phyloP scores from a whole-genome alignment of 2,113 vertebrate species.

The Electrona antarctica region DNA sequence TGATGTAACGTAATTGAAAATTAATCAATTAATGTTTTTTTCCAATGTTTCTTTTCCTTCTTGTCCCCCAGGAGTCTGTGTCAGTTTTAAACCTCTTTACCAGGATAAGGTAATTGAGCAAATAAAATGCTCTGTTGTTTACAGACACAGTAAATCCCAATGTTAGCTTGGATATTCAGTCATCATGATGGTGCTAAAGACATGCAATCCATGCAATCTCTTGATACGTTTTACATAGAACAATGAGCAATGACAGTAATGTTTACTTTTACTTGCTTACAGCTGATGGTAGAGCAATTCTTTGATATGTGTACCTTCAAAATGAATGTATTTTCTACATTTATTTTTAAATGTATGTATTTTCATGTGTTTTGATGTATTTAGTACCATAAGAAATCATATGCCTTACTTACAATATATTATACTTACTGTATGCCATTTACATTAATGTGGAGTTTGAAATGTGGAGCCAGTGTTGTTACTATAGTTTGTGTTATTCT shows the following conservation, averaged over 20 bases:
- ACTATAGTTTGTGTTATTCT: constrained; percentile 43
- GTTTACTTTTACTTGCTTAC: constrained; percentile 1
- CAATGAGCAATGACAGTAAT: constrained; percentile 2
- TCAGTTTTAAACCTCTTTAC: constrained; percentile 79
- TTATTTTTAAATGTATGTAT: constrained; percentile 4
- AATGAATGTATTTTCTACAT: constrained; percentile 31
- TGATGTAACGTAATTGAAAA: too few species aligned
- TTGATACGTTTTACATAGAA: constrained; percentile 20
- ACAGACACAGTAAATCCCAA: neutral
- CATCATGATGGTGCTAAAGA: constrained; percentile 41
- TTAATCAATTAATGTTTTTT: neutral
- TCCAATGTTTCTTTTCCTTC: constrained; percentile 11
- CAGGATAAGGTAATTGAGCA: constrained; percentile 66
- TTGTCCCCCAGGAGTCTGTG: constrained; percentile 68
- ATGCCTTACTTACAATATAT: constrained; percentile 22
- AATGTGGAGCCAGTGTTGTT: constrained; percentile 1
- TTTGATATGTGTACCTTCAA: constrained; percentile 11
- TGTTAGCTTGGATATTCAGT: constrained; percentile 11
- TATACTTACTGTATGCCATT: constrained; percentile 7
- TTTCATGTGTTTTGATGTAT: neutral
- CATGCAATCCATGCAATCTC: neutral
- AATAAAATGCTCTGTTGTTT: neutral
- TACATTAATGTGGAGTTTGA: constrained; percentile 15
- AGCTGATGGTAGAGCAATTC: neutral
- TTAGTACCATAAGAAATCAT: constrained; percentile 5